Percentiles rank a stretch among this genome's conserved stretches.
phyloP scores from a whole-genome alignment of 2,888 invertebrate species.

The Lasioglossum pauxillum region DNA sequence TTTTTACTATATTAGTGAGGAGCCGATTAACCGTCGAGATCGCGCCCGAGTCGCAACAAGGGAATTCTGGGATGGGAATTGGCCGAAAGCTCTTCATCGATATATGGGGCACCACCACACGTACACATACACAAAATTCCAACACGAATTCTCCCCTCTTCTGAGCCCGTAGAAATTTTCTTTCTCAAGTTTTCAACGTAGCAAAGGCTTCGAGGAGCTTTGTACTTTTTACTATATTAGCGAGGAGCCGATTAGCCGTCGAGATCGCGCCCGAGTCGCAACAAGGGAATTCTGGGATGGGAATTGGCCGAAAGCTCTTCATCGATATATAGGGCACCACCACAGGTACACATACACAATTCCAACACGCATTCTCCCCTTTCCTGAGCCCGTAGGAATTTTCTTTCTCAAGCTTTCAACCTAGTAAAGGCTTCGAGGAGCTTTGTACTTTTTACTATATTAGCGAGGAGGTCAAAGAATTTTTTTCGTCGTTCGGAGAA shows the following conservation, averaged over 20 bases:
- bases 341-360: no score
- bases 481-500: neutral
- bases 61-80: slow-evolving; percentile 2
- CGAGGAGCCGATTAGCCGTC: slow-evolving; percentile 14
- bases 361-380: neutral
- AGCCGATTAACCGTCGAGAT: slow-evolving; percentile 22
- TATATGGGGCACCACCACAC: neutral
- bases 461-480: neutral
- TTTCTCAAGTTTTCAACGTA: neutral
- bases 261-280: slow-evolving; percentile 6
- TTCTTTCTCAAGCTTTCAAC: neutral
- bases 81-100: neutral
- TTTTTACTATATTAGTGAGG: no score
- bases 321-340: neutral
- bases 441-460: neutral
- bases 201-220: neutral
- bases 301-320: neutral
- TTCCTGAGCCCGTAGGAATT: neutral
- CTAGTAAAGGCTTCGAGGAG: neutral
- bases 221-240: neutral
- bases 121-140: neutral
- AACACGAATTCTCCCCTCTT: neutral
- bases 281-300: neutral
- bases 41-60: slow-evolving; percentile 3
- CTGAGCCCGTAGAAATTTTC: neutral